Percentiles rank a stretch among this genome's conserved stretches.
phyloP scores from a whole-genome alignment of 92 coral and sea anemone species.

The Metridium senile region DNA sequence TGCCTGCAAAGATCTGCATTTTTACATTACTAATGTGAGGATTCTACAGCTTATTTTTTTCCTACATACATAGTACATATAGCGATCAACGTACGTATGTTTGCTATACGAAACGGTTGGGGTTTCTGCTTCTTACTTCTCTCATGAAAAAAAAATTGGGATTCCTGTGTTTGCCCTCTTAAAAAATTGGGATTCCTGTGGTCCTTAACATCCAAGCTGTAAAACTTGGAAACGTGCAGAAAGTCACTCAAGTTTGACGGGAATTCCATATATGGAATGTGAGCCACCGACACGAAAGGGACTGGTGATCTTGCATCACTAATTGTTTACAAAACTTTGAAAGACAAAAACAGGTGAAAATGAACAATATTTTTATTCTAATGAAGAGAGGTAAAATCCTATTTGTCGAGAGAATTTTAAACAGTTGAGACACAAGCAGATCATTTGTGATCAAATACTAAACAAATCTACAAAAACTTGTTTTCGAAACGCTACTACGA shows the following conservation, averaged over 20 bases:
- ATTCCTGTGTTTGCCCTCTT: neutral
- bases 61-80: too few relatives aligned
- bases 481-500: neutral
- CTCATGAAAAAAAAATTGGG: too few relatives aligned
- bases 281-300: neutral
- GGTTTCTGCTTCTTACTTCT: too few relatives aligned
- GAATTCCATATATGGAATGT: neutral
- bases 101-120: too few relatives aligned
- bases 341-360: slow-evolving; percentile 17
- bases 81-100: too few relatives aligned
- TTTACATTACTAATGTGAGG: too few relatives aligned
- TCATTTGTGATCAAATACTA: slow-evolving; percentile 35
- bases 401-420: neutral
- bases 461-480: slow-evolving; percentile 11
- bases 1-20: slow-evolving; percentile 99
- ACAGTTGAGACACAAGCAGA: slow-evolving; percentile 27
- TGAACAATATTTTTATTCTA: neutral
- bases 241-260: neutral
- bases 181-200: neutral
- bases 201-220: too few relatives aligned
- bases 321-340: slow-evolving; percentile 8
- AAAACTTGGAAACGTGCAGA: neutral
- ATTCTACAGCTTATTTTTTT: too few relatives aligned
- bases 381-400: neutral
- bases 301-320: slow-evolving; percentile 27